phyloP scores from a whole-genome alignment of 2,113 vertebrate genomes.

The Isurus oxyrinchus region DNA sequence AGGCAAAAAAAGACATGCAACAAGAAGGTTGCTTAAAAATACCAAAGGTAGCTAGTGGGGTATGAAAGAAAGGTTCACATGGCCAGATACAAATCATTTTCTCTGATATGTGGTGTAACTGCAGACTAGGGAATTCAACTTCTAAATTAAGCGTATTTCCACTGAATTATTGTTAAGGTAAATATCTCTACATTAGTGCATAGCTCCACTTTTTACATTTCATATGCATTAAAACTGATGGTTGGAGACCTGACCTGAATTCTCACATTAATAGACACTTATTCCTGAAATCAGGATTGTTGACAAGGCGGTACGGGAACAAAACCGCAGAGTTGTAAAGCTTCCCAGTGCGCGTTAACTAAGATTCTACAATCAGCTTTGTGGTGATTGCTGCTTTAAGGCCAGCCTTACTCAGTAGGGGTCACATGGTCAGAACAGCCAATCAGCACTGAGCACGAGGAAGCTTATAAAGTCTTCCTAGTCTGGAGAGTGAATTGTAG shows the following conservation, averaged over 20 bases:
- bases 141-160: background rate
- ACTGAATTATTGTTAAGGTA: background rate
- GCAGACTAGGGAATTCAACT: background rate
- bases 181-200: background rate
- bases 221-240: background rate
- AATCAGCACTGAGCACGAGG: too few relatives aligned
- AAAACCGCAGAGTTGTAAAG: background rate
- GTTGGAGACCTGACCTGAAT: background rate
- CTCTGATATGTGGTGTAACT: too few relatives aligned
- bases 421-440: too few relatives aligned
- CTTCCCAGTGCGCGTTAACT: background rate
- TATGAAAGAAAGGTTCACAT: background rate
- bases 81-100: too few relatives aligned
- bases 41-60: background rate
- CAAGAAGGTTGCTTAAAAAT: background rate
- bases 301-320: background rate
- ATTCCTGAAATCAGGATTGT: background rate
- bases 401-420: too few relatives aligned
- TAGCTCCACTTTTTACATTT: background rate
- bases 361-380: background rate
- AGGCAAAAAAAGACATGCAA: background rate
- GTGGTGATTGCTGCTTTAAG: too few relatives aligned
- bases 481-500: too few relatives aligned
- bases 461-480: too few relatives aligned
- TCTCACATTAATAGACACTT: background rate